Evolutionary conservation across 2,888 invertebrate genomes (phyloP).

Genomic region (Drosophila planitibia): DNA sequence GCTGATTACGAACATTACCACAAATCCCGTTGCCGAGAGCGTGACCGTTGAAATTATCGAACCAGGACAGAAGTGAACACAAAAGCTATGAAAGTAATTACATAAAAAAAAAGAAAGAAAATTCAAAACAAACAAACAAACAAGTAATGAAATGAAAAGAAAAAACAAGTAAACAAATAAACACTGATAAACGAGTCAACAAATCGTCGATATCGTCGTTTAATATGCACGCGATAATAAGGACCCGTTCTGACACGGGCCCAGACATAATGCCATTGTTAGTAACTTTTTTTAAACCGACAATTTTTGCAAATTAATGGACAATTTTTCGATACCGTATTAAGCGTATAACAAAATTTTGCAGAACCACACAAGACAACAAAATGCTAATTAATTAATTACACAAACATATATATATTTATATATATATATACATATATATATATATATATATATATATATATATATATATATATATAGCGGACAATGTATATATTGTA

Average conservation of each 20-base stretch:
- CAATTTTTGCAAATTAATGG: constrained; percentile 62
- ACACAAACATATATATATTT: constrained; percentile 38
- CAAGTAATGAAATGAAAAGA: not conserved
- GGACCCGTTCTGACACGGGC: constrained; percentile 20
- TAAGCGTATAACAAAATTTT: constrained; percentile 51
- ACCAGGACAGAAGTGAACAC: constrained; percentile 86
- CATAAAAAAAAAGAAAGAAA: not conserved
- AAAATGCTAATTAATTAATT: constrained; percentile 70
- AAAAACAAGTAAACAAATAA: constrained; percentile 9
- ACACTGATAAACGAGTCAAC: constrained; percentile 49
- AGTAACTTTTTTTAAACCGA: constrained; percentile 56
- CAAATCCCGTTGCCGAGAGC: constrained; percentile 87
- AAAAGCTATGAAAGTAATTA: constrained; percentile 5
- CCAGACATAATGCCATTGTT: constrained; percentile 63
- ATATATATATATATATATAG: constrained; percentile 38
- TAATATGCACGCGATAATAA: constrained; percentile 72
- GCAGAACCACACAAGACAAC: constrained; percentile 53
- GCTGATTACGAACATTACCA: constrained; percentile 83
- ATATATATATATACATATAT: constrained; percentile 32
- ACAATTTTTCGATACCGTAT: constrained; percentile 53
- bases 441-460: constrained; percentile 30
- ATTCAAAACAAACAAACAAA: not conserved
- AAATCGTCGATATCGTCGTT: constrained; percentile 54
- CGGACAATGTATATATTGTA: constrained; percentile 46
- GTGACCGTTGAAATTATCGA: constrained; percentile 92